Base-by-base conservation (phyloP, 1,140 invertebrate species). In the Trachymyrmex cornetzi region DNA sequence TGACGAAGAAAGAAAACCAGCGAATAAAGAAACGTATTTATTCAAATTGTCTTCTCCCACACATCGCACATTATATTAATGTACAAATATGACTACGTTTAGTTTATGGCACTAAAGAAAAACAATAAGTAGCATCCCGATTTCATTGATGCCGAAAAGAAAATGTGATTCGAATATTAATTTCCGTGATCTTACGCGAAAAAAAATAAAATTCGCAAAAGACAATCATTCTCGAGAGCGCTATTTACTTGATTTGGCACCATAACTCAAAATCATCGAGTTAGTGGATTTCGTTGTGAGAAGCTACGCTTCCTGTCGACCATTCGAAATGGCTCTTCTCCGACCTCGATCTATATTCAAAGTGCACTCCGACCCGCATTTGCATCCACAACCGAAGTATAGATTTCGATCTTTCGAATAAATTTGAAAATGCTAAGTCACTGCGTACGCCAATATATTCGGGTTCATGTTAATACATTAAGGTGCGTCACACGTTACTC, bases 391-490 rank as follows among this genome's bases (percentile, higher is more conserved):
- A 86, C 7, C 50, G 55, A 88, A 89, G 69, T 72, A 48, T 84
- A 86, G 92, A 93, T 93, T 92, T 90, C 86, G 74, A 94, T 93
- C 93, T 92, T 86, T 79, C 63, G 90, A 91, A 93, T 94, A 94
- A 92, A 94, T 93, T 93, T 91, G 87, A 90, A 90, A 90, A 90
- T 69, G 71, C 90, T 82, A 91, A 91, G 89, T 88, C 34, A 80
- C 59, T 71, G 63, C 50, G 22, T 74, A 22, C 57, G 77, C 27
- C 27, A 22, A 38, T 27, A 50, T 22, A 19, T 30, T 48, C 79
- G 55, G 1, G 12, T 57, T 85, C 69, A 69, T 75, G 72, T 90
- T 81, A 55, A 88, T 48, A 77, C 64, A 85, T 84, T 30, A 55
- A 71, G 48, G 24, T 12, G 75, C 53, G n/a, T 53, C 61, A 77